Evolutionary conservation across 2,888 invertebrate genomes (phyloP).

Genomic region (Panorpa germanica): DNA sequence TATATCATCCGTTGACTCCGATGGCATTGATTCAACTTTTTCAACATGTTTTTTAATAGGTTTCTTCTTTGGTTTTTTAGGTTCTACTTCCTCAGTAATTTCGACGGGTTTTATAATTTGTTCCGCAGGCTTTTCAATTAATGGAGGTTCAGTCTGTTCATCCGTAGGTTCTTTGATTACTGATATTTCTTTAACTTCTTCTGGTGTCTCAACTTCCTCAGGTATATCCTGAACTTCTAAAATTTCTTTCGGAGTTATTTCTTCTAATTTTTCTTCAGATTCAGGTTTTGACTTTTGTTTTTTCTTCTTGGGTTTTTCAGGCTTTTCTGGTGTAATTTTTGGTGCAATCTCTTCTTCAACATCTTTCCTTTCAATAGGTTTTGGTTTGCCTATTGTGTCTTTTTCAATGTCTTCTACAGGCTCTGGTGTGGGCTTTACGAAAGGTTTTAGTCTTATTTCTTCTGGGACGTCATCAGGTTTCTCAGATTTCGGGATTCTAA

Average conservation of each 20-base stretch:
- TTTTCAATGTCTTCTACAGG: constrained; percentile 13
- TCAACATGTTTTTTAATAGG: constrained; percentile 15
- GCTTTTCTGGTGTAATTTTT: constrained; percentile 16
- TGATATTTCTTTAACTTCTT: constrained; percentile 20
- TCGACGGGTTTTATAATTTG: constrained; percentile 15
- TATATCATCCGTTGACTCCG: too few relatives aligned
- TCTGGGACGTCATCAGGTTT: constrained; percentile 16
- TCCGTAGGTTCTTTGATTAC: constrained; percentile 20
- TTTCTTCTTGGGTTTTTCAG: constrained; percentile 13
- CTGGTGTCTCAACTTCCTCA: constrained; percentile 18
- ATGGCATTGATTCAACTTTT: constrained; percentile 13
- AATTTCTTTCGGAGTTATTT: constrained; percentile 16
- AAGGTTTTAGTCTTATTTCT: constrained; percentile 21
- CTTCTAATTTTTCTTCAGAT: constrained; percentile 17
- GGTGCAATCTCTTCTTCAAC: constrained; percentile 18
- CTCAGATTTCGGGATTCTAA: constrained; percentile 14
- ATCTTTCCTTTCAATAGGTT: constrained; percentile 16
- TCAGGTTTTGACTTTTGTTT: constrained; percentile 16
- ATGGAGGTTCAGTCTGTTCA: constrained; percentile 18
- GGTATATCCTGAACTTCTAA: constrained; percentile 19
- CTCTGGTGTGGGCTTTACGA: constrained; percentile 17
- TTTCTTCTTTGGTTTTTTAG: constrained; percentile 17
- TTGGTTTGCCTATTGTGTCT: constrained; percentile 11
- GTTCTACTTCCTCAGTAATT: constrained; percentile 14
- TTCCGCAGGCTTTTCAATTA: constrained; percentile 15